phyloP scores from a whole-genome alignment of 2,888 invertebrate species.

The Acrocyrtus sp. region DNA sequence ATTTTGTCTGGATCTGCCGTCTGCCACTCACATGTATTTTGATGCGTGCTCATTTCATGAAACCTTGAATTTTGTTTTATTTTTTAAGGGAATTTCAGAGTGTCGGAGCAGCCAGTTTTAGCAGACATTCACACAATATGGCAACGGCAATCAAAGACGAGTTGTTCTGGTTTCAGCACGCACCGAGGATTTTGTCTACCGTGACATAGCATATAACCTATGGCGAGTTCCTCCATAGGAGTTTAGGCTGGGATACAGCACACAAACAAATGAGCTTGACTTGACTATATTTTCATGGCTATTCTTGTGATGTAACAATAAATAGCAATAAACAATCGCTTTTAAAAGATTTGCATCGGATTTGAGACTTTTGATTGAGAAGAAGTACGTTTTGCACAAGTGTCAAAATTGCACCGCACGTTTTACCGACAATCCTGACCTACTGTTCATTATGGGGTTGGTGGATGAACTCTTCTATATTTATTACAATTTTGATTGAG shows the following conservation, averaged over 20 bases:
- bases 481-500: no score
- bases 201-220: slow-evolving; percentile 83
- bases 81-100: slow-evolving; percentile 78
- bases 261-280: slow-evolving; percentile 68
- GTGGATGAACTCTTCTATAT: no score
- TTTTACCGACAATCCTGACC: slow-evolving; percentile 70
- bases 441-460: slow-evolving; percentile 64
- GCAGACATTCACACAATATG: slow-evolving; percentile 90
- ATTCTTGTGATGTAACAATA: slow-evolving; percentile 70
- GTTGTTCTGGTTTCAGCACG: slow-evolving; percentile 83
- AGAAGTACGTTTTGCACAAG: slow-evolving; percentile 66
- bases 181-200: slow-evolving; percentile 80
- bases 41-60: no score
- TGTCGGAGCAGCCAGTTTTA: slow-evolving; percentile 90
- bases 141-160: slow-evolving; percentile 86
- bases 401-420: slow-evolving; percentile 67
- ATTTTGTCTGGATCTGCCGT: no score
- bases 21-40: no score
- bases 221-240: slow-evolving; percentile 89
- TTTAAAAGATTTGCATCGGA: slow-evolving; percentile 66
- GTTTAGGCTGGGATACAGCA: slow-evolving; percentile 72
- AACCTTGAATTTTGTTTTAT: no score
- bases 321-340: no score
- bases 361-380: slow-evolving; percentile 65
- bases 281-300: slow-evolving; percentile 68